Base-by-base conservation (phyloP, 2,113 vertebrate genomes). In the Callospermophilus lateralis region DNA sequence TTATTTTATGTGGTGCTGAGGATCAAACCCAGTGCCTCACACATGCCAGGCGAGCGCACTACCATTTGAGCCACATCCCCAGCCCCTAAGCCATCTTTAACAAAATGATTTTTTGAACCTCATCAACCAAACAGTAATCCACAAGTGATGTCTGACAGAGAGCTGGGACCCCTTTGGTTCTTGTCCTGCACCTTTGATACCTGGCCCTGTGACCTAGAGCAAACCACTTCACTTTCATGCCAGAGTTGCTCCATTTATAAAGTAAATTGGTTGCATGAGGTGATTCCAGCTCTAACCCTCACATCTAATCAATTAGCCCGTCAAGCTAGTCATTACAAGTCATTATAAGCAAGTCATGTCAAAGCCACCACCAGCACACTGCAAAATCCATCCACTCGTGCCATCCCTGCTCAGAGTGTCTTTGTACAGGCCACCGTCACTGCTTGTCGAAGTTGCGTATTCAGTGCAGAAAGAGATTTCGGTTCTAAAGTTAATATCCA, bases 251-350 rank as follows among this genome's bases (percentile, higher is more conserved):
- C 79, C 51, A 48, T 84, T 84, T 97, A 34, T 90, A 81, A 89
- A 90, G 51, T 70, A 70, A 90, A 89, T 30, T 65, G 34, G 70
- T 24, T 42, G 8, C 13, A 15, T 22, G 51, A 53, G 93, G 39
- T 96, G 67, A 65, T 72, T 89, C 28, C 48, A 83, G n/a, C 11
- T 19, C 74, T 79, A 48, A 61, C 61, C 42, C 39, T 92, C 72
- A 63, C 30, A 72, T 67, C 79, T 89, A 76, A 93, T 84, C 86
- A 89, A 19, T 89, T 78, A 97, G 89, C 22, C 74, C 37, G 55
- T 80, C 93, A 76, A 86, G 37, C 53, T 37, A 67, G 73, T 73
- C 87, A 77, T 89, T 72, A 19, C 48, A 77, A 87, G 73, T 83
- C 74, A 70, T 84, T 16, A 85, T 30, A 86, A 90, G 28, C 74